These are phyloP conservation scores for Strongylocentrotus purpuratus DNA, from an alignment of 35 echinoderm and acorn worm genomes.

Conservation along the genomic window DNA sequence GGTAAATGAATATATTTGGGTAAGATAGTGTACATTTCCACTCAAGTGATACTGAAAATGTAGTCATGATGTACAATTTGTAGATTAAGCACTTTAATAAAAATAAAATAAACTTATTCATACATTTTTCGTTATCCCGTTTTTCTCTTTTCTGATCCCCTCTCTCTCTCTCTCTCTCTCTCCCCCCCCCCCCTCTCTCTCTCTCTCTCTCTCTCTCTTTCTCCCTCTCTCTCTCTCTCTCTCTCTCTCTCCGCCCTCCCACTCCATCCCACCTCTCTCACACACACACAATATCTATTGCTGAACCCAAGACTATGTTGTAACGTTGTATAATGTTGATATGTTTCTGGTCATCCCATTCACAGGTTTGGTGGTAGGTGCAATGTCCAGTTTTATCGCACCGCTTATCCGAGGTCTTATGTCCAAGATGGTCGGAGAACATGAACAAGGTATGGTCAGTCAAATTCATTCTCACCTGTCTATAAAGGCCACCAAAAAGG, in stretches of 20 bases:
- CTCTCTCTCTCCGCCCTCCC: not conserved
- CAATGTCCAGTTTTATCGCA: slow-evolving; percentile 48
- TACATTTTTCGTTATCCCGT: not conserved
- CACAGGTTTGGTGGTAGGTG: slow-evolving; percentile 27
- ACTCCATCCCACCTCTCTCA: not conserved
- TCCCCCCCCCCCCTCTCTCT: not conserved
- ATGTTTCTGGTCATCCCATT: not conserved
- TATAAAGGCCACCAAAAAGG: not conserved
- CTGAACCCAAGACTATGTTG: not conserved
- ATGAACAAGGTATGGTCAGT: slow-evolving; percentile 35
- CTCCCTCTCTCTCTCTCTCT: not conserved
- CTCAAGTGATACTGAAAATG: too few species aligned
- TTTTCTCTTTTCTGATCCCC: not conserved
- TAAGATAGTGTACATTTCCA: too few species aligned
- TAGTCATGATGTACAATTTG: too few species aligned
- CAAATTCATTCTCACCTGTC: not conserved
- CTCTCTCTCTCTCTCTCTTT: not conserved
- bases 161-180: not conserved
- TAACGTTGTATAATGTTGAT: not conserved
- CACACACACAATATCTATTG: not conserved
- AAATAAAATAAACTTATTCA: not conserved
- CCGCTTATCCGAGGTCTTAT: slow-evolving; percentile 40
- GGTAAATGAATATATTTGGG: too few species aligned
- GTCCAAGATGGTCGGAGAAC: slow-evolving; percentile 46
- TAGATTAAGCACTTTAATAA: too few species aligned